Evolutionary conservation across 1,140 invertebrate genomes (phyloP).

Genomic region (Amphibalanus amphitrite): DNA sequence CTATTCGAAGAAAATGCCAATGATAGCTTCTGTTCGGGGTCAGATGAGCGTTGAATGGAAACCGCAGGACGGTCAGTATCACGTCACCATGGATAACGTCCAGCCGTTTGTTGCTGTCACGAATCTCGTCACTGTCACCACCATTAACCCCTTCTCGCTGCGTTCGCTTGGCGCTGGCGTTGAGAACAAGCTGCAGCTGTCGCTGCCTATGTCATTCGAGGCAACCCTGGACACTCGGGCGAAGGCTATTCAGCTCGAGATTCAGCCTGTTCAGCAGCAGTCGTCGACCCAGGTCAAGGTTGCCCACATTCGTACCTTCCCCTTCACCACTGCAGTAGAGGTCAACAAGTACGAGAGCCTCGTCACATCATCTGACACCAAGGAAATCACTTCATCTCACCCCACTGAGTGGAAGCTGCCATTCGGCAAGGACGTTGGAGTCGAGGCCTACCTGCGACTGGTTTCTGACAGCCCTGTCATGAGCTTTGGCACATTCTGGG

Average conservation of each 20-base stretch:
- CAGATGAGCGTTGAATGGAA: not conserved
- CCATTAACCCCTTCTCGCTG: not conserved
- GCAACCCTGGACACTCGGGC: not conserved
- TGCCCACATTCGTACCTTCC: not conserved
- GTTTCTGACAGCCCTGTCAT: not conserved
- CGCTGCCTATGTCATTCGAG: not conserved
- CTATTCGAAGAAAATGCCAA: not conserved
- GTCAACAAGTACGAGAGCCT: not conserved
- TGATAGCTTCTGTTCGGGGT: not conserved
- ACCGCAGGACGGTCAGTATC: not conserved
- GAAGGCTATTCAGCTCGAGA: not conserved
- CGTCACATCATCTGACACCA: not conserved
- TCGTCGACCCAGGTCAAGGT: not conserved
- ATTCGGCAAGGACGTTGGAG: not conserved
- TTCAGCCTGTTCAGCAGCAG: not conserved
- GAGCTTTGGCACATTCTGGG: not conserved
- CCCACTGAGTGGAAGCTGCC: not conserved
- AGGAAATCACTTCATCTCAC: not conserved
- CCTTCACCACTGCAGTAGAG: not conserved
- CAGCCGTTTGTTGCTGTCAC: not conserved
- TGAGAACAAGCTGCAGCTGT: not conserved
- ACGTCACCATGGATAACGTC: not conserved
- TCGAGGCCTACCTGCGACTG: not conserved
- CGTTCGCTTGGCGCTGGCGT: not conserved
- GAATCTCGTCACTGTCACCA: not conserved